Conservation (phyloP, 2,888 invertebrate genomes). For the Xestia ashworthii region DNA sequence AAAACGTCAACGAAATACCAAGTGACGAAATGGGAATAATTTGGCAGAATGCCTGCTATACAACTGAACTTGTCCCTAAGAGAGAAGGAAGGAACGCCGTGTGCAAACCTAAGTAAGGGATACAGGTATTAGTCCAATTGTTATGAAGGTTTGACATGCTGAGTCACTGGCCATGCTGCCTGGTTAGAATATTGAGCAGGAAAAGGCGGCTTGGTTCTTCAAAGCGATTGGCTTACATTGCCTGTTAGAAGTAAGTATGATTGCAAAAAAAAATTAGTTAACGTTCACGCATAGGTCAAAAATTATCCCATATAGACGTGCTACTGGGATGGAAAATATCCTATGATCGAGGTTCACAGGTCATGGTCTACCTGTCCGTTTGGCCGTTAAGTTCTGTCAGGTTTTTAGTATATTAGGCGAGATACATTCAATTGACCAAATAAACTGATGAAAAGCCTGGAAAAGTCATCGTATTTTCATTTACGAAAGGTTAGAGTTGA, state of each 20-base stretch:
- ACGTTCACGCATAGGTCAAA: background rate
- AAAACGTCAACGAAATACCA: slow-evolving; percentile 60
- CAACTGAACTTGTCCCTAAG: slow-evolving; percentile 53
- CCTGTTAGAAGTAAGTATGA: background rate
- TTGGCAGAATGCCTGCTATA: slow-evolving; percentile 71
- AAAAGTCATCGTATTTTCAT: background rate
- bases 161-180: slow-evolving; percentile 16
- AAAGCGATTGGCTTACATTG: background rate
- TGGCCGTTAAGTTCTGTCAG: background rate
- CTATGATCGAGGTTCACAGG: background rate
- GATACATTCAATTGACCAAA: background rate
- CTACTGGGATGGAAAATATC: background rate
- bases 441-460: background rate
- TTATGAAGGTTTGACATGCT: slow-evolving; percentile 28
- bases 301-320: background rate
- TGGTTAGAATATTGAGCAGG: slow-evolving; percentile 25
- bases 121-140: slow-evolving; percentile 19
- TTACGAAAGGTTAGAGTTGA: background rate
- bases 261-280: background rate
- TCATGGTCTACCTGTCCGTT: background rate
- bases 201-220: slow-evolving; percentile 5
- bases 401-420: background rate
- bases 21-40: slow-evolving; percentile 60
- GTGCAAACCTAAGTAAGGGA: slow-evolving; percentile 19
- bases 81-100: slow-evolving; percentile 48